Evolutionary conservation across 53 echinoderm and acorn worm species (phyloP).

Genomic region (Echinarachnius parma): DNA sequence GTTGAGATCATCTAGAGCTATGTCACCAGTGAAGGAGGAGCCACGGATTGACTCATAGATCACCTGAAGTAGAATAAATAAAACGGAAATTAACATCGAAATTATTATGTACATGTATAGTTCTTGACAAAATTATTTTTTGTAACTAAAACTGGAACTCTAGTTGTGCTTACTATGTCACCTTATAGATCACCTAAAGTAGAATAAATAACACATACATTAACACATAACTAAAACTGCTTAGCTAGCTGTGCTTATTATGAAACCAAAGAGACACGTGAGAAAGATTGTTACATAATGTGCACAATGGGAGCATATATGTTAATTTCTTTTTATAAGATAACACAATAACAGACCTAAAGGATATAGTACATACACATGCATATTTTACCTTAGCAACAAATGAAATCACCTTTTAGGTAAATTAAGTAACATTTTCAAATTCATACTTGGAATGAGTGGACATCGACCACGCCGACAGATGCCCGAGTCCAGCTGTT

Average conservation of each 20-base stretch:
- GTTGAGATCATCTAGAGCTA: slow-evolving; percentile 75
- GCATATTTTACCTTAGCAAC: too few relatives aligned
- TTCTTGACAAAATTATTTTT: too few relatives aligned
- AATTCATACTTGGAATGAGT: slow-evolving; percentile 52
- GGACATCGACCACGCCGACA: slow-evolving; percentile 30
- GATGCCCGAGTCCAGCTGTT: slow-evolving; percentile 63
- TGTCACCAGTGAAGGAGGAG: slow-evolving; percentile 65
- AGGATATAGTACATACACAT: too few relatives aligned
- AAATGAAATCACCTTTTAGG: too few relatives aligned
- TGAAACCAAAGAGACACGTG: slow-evolving; percentile 54
- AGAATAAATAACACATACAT: neutral
- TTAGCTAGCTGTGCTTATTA: too few relatives aligned
- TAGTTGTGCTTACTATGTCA: neutral
- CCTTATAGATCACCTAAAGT: slow-evolving; percentile 70
- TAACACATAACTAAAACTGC: too few relatives aligned
- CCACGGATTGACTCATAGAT: slow-evolving; percentile 79
- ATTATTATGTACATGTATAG: neutral
- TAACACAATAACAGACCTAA: too few relatives aligned
- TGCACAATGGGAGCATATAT: too few relatives aligned
- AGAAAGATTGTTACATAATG: neutral
- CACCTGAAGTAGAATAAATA: slow-evolving; percentile 42
- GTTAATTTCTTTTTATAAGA: too few relatives aligned
- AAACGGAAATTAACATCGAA: neutral
- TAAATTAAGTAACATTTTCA: too few relatives aligned
- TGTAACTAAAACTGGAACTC: too few relatives aligned